These are phyloP conservation scores for Motacilla tschutschensis DNA, from an alignment of 2,113 vertebrate genomes.

Conservation along the genomic window DNA sequence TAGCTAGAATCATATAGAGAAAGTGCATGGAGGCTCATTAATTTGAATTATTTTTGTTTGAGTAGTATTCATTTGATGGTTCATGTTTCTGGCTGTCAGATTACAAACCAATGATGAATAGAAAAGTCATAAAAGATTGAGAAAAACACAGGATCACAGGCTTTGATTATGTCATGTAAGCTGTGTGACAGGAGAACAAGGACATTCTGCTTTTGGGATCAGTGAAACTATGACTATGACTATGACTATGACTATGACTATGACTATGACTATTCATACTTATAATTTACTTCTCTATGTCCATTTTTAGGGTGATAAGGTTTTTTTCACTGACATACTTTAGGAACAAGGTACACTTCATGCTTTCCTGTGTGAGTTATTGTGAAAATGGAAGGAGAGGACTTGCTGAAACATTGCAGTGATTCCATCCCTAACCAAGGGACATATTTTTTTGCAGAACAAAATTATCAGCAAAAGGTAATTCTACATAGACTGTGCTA, in stretches of 20 bases:
- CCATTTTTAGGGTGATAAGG: neutral
- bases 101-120: neutral
- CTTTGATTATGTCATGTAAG: neutral
- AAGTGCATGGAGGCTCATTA: neutral
- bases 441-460: neutral
- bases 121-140: neutral
- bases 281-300: neutral
- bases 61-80: neutral
- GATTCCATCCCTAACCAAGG: neutral
- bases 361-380: neutral
- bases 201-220: neutral
- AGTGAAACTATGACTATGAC: neutral
- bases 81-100: neutral
- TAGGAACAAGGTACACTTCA: neutral
- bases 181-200: neutral
- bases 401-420: neutral
- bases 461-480: neutral
- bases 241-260: neutral
- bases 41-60: neutral
- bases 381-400: neutral
- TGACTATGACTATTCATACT: neutral
- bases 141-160: neutral
- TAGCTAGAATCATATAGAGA: neutral
- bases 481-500: neutral
- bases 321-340: neutral